Evolutionary conservation across 2,888 invertebrate genomes (phyloP), one percentile per base, ranked within the genome.

Genomic region (Biston stratarius): DNA sequence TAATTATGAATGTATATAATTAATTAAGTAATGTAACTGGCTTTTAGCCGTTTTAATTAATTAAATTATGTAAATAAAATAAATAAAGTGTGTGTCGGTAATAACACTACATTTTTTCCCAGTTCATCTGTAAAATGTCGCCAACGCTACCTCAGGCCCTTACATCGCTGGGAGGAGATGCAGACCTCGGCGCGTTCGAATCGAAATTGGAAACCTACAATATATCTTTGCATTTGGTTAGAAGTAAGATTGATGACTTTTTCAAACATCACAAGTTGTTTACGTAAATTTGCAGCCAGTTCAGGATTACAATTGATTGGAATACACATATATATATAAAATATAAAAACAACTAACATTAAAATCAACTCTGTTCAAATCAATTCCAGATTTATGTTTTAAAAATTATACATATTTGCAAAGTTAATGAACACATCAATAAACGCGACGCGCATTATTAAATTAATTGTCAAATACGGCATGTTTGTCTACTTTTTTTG

Each of bases 91-190:
- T 24, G 24, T 24, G 24, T 3, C 24, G 24, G 24, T 24, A 24
- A 24, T 24, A 24, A 24, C 24, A 24, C 24, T 3, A 24, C 38
- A 38, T 74, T 77, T 65, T 70, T 73, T 92, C 92, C 68, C 88
- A 96, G 96, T 83, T 96, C 7, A 93, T 96, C 68, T 95, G 95
- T 73, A 94, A 94, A 76, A 95, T 95, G 95, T 94, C 95, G 58
- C 96, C 96, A 51, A 92, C 94, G 7, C 91, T 96, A 63, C 92
- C 94, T 12, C 95, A 96, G 79, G 79, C 95, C 33, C 76, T 95
- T 67, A 86, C 87, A 74, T 94, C 90, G 68, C 90, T 94, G 80
- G 94, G 86, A 72, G 88, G 86, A 79, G 94, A 86, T 48, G 79
- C 74, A 73, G 83, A 79, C 81, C 80, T 83, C 70, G 87, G 83